phyloP scores from a whole-genome alignment of 2,113 vertebrate genomes.

The Abramis brama region DNA sequence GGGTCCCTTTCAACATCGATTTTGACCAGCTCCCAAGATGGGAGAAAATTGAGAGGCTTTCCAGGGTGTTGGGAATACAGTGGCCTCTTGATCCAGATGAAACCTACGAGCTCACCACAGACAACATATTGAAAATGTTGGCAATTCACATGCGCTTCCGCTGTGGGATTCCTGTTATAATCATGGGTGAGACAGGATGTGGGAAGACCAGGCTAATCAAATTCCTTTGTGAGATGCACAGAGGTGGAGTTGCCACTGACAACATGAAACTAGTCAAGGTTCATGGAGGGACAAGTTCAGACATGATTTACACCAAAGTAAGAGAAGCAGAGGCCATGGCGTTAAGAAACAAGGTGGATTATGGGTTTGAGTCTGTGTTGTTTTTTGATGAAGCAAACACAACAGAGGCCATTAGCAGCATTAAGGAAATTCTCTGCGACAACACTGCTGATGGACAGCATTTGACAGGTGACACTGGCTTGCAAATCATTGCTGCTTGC shows the following conservation, averaged over 20 bases:
- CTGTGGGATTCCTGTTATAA: constrained; percentile 91
- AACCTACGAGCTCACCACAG: constrained; percentile 91
- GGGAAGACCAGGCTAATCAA: constrained; percentile 93
- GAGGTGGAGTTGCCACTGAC: constrained; percentile 68
- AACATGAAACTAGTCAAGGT: constrained; percentile 95
- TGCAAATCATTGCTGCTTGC: constrained; percentile 92
- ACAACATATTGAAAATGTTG: constrained; percentile 92
- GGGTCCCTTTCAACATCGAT: constrained; percentile 88
- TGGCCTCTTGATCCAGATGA: constrained; percentile 87
- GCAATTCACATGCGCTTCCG: constrained; percentile 96
- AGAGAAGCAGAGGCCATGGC: constrained; percentile 81
- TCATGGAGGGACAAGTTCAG: constrained; percentile 89
- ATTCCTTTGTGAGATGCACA: constrained; percentile 85
- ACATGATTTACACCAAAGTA: constrained; percentile 83
- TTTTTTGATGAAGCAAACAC: constrained; percentile 98
- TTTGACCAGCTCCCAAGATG: constrained; percentile 83
- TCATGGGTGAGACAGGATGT: constrained; percentile 98
- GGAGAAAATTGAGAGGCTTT: constrained; percentile 85
- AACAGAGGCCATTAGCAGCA: constrained; percentile 89
- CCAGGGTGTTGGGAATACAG: constrained; percentile 84
- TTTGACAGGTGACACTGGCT: constrained; percentile 72
- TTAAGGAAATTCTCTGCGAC: constrained; percentile 95
- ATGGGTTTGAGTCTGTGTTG: constrained; percentile 85
- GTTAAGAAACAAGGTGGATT: constrained; percentile 71
- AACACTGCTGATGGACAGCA: constrained; percentile 79